Conservation (phyloP, 2,888 invertebrate species). For the Aricia artaxerxes region DNA sequence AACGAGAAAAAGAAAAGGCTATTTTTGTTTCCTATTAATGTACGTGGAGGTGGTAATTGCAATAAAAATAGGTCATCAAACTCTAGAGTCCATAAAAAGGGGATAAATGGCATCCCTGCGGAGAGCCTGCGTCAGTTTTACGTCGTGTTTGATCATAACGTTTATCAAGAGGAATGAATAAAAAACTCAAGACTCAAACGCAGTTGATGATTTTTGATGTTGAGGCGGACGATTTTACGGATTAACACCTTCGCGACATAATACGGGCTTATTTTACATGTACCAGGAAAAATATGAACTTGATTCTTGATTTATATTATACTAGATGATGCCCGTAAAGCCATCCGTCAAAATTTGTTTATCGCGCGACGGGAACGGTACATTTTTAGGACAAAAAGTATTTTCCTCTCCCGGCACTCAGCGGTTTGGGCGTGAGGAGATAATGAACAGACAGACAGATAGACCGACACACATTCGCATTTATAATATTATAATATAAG, state of each 20-base stretch:
- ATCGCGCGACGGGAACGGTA: too few relatives aligned
- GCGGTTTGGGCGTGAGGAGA: too few relatives aligned
- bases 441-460: too few relatives aligned
- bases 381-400: too few relatives aligned
- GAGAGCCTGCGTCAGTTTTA: constrained; percentile 25
- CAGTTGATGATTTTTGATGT: neutral
- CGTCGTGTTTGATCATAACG: constrained; percentile 26
- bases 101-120: constrained; percentile 21
- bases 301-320: too few relatives aligned
- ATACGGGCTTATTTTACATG: neutral
- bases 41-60: constrained; percentile 29
- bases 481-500: too few relatives aligned
- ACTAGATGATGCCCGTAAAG: too few relatives aligned
- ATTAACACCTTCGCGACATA: neutral
- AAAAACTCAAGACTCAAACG: constrained; percentile 4
- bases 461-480: too few relatives aligned
- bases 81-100: constrained; percentile 30
- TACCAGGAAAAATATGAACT: neutral
- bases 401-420: too few relatives aligned
- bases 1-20: constrained; percentile 13
- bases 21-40: constrained; percentile 28
- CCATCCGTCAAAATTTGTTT: too few relatives aligned
- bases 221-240: neutral
- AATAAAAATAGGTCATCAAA: constrained; percentile 30
- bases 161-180: constrained; percentile 23